These are phyloP conservation scores for Styela plicata DNA, from an alignment of 23 tunicate genomes.

Conservation along the genomic window DNA sequence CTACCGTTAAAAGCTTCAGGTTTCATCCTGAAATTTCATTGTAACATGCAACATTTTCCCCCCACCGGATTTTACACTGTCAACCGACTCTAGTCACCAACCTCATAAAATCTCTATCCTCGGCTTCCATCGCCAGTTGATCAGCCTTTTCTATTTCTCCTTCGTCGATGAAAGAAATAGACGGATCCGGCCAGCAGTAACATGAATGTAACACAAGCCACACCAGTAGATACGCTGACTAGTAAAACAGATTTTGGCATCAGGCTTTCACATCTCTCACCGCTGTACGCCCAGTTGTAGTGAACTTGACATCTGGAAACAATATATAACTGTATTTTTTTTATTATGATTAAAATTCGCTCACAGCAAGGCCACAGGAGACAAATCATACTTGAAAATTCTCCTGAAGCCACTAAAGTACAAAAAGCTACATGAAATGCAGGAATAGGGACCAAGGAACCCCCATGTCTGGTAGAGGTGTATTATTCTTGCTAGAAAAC, in stretches of 20 bases:
- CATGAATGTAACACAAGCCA: slow-evolving; percentile 8
- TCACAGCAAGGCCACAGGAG: no score
- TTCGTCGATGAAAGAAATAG: slow-evolving; percentile 16
- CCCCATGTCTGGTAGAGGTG: no score
- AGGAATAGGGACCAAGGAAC: no score
- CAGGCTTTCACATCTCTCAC: slow-evolving; percentile 21
- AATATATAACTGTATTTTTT: no score
- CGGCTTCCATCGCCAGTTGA: neutral
- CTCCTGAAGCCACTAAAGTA: no score
- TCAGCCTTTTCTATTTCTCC: slow-evolving; percentile 2
- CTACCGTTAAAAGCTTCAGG: no score
- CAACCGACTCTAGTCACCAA: neutral
- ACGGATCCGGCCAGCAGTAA: slow-evolving; percentile 5
- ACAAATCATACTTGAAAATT: no score
- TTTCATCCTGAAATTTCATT: no score
- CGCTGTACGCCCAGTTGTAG: slow-evolving; percentile 27
- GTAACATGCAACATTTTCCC: neutral
- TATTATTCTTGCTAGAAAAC: no score
- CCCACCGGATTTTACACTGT: neutral
- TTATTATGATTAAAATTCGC: no score
- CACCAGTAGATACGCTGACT: slow-evolving; percentile 23
- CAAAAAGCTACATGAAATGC: no score
- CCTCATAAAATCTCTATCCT: slow-evolving; percentile 32
- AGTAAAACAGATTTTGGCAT: slow-evolving; percentile 19
- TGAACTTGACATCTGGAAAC: slow-evolving; percentile 29